Evolutionary conservation across 2,888 invertebrate genomes (phyloP).

Genomic region (Sesamia inferens): DNA sequence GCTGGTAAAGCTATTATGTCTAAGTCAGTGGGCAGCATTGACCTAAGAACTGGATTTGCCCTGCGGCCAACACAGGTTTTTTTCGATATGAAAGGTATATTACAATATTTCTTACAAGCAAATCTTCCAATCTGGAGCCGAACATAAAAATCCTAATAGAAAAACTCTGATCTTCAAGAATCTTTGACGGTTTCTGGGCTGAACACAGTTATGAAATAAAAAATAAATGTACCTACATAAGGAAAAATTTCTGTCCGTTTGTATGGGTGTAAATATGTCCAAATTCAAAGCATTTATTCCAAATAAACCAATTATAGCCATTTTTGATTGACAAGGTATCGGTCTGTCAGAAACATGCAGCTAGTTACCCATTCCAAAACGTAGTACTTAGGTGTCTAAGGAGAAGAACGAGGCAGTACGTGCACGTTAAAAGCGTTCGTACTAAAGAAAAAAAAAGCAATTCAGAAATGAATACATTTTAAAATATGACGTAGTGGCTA

Average conservation of each 20-base stretch:
- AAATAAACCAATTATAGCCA: too few species aligned
- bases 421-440: too few species aligned
- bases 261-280: neutral
- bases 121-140: constrained; percentile 6
- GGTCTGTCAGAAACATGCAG: too few species aligned
- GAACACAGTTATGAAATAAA: neutral
- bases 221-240: neutral
- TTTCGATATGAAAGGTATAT: constrained; percentile 9
- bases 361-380: too few species aligned
- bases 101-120: neutral
- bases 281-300: too few species aligned
- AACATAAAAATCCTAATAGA: constrained; percentile 8
- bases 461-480: too few species aligned
- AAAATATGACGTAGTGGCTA: too few species aligned
- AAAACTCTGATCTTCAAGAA: neutral
- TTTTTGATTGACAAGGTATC: too few species aligned
- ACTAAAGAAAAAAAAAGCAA: too few species aligned
- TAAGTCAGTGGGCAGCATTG: constrained; percentile 8
- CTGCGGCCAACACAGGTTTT: constrained; percentile 1
- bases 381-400: too few species aligned
- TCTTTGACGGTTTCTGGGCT: neutral
- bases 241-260: neutral
- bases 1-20: constrained; percentile 4
- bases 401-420: too few species aligned
- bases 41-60: constrained; percentile 16